Conservation (phyloP, 2,888 invertebrate species). For the Nomada ruficornis region DNA sequence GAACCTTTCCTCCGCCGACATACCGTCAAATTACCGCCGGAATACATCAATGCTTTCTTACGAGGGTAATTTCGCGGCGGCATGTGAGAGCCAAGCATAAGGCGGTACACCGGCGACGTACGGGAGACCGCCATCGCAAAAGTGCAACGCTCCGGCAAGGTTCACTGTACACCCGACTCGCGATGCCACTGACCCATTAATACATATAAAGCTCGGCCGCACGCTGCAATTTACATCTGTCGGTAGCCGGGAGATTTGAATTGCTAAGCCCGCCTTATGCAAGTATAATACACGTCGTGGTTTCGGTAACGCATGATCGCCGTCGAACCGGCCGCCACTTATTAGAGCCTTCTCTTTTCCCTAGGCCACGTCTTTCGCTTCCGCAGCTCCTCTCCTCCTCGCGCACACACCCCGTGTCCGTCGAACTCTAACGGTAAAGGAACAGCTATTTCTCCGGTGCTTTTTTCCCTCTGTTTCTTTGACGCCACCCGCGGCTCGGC, state of each 20-base stretch:
- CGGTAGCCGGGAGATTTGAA: constrained; percentile 66
- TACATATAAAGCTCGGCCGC: constrained; percentile 78
- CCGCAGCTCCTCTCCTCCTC: background rate
- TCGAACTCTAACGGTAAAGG: constrained; percentile 45
- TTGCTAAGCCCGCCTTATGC: constrained; percentile 70
- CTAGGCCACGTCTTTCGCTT: background rate
- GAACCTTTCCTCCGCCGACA: background rate
- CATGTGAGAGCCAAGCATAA: constrained; percentile 20
- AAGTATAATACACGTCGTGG: constrained; percentile 58
- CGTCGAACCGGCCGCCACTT: constrained; percentile 20
- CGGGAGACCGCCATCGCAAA: constrained; percentile 57
- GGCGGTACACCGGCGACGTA: background rate
- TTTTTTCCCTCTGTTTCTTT: constrained; percentile 21
- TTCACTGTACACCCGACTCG: constrained; percentile 72
- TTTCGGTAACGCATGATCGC: constrained; percentile 58
- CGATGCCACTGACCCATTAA: constrained; percentile 83
- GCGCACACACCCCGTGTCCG: constrained; percentile 17
- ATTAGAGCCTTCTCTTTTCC: constrained; percentile 4
- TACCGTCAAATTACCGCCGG: constrained; percentile 16
- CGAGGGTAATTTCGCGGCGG: constrained; percentile 5
- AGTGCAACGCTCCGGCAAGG: constrained; percentile 81
- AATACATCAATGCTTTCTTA: constrained; percentile 1
- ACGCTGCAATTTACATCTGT: constrained; percentile 72
- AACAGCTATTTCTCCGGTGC: constrained; percentile 22
- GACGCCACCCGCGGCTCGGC: background rate